These are phyloP conservation scores for Echinometra lucunter DNA, from an alignment of 53 echinoderm and acorn worm species.

Conservation along the genomic window DNA sequence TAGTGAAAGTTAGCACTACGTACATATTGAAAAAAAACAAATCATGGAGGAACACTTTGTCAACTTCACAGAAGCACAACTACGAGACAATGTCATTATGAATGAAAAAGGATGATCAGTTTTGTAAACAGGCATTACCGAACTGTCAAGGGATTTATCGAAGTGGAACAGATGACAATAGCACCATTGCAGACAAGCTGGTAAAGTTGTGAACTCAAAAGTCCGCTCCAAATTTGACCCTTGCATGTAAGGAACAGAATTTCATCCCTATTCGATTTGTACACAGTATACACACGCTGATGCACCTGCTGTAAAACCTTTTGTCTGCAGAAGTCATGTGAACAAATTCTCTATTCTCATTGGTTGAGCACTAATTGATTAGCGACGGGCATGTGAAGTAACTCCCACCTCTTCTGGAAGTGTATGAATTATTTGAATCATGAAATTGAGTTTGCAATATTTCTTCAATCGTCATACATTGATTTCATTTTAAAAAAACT, in stretches of 20 bases:
- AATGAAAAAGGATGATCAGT: slow-evolving; percentile 38
- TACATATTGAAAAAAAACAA: no score
- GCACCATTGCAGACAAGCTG: not conserved
- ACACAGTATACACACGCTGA: not conserved
- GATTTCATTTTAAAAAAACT: not conserved
- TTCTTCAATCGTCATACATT: not conserved
- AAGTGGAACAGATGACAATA: slow-evolving; percentile 43
- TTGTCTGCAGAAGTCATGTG: slow-evolving; percentile 61
- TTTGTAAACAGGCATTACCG: slow-evolving; percentile 38
- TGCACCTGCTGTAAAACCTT: slow-evolving; percentile 64
- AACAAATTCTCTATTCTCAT: not conserved
- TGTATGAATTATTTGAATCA: not conserved
- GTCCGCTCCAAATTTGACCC: slow-evolving; percentile 52
- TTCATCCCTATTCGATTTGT: slow-evolving; percentile 41
- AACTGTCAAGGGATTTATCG: not conserved
- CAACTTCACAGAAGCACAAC: not conserved
- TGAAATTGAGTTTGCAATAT: not conserved
- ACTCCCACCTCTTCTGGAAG: not conserved
- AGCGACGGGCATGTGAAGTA: not conserved
- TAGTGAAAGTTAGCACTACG: no score
- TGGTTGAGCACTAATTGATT: slow-evolving; percentile 61
- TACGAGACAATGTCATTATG: not conserved
- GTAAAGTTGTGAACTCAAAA: slow-evolving; percentile 36
- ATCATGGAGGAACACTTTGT: not conserved
- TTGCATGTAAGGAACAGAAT: not conserved